phyloP scores from a whole-genome alignment of 1,140 invertebrate species.

The Drosophila bocki region DNA sequence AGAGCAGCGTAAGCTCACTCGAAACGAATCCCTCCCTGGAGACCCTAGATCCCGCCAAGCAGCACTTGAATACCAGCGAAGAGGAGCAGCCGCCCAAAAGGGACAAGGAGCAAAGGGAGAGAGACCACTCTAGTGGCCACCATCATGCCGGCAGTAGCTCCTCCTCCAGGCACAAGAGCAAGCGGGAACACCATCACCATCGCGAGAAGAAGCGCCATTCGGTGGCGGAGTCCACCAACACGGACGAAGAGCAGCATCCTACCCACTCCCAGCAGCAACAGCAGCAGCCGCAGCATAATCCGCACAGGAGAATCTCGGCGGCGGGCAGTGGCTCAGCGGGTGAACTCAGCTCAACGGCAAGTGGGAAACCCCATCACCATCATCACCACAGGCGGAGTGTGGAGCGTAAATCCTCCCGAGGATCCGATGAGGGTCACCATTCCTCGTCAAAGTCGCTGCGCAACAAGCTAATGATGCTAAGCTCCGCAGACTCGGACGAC shows the following conservation, averaged over 20 bases:
- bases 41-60: conserved; percentile 12
- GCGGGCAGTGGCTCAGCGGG: conserved; percentile 59
- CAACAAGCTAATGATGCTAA: conserved; percentile 67
- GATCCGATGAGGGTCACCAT: conserved; percentile 56
- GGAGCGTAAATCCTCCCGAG: conserved; percentile 65
- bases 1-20: conserved; percentile 40
- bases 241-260: conserved; percentile 70
- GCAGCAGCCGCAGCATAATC: conserved; percentile 51
- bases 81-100: conserved; percentile 61
- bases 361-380: conserved; percentile 58
- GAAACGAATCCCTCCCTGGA: conserved; percentile 36
- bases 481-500: conserved; percentile 87
- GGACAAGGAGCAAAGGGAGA: conserved; percentile 26
- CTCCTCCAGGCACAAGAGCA: conserved; percentile 71
- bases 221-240: conserved; percentile 72
- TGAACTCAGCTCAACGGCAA: conserved; percentile 59
- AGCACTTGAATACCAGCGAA: conserved; percentile 62
- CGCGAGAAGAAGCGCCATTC: conserved; percentile 81
- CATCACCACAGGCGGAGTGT: conserved; percentile 68
- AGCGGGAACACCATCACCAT: conserved; percentile 78
- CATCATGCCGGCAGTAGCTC: conserved; percentile 63
- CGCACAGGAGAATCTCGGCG: conserved; percentile 63
- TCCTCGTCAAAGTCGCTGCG: conserved; percentile 64
- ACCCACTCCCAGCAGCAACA: background rate
- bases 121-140: conserved; percentile 55